These are phyloP conservation scores for Ichneumon xanthorius DNA, from an alignment of 2,888 invertebrate genomes.

Conservation along the genomic window DNA sequence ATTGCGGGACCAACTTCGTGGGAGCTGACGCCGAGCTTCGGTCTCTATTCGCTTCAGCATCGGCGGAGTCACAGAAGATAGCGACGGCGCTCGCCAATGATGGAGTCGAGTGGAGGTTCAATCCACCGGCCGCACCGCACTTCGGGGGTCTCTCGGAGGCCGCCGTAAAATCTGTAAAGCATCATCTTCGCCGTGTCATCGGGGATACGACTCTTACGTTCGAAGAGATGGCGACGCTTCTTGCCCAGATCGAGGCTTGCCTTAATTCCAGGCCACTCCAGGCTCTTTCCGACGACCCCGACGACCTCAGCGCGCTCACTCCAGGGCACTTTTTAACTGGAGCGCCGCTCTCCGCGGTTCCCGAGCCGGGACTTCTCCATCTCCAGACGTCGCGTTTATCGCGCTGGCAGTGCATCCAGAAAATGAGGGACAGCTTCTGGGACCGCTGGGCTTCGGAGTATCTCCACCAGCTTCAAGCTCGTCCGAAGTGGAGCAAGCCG, in stretches of 20 bases:
- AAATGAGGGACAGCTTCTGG: not conserved
- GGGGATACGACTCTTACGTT: not conserved
- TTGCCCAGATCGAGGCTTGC: not conserved
- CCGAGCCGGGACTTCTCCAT: constrained; percentile 71
- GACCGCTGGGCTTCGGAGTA: not conserved
- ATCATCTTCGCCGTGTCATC: not conserved
- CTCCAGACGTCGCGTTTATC: constrained; percentile 9
- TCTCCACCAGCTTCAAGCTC: not conserved
- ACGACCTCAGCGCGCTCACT: not conserved
- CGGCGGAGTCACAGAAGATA: too few species aligned
- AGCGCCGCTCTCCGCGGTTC: constrained; percentile 44
- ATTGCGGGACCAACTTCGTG: constrained; percentile 56
- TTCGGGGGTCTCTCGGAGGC: constrained; percentile 13
- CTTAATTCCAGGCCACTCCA: not conserved
- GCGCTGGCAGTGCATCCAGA: not conserved
- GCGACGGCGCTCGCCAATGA: too few species aligned
- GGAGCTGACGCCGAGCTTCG: constrained; percentile 50
- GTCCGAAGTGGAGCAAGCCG: not conserved
- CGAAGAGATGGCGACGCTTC: not conserved
- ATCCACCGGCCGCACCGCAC: too few species aligned
- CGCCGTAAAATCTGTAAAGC: not conserved
- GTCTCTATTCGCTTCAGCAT: not conserved
- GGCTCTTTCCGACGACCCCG: constrained; percentile 2
- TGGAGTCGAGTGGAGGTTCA: too few species aligned
- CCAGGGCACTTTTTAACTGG: constrained; percentile 7